Evolutionary conservation across 2,888 invertebrate genomes (phyloP).

Genomic region (Sinodicranocentrus sp.): DNA sequence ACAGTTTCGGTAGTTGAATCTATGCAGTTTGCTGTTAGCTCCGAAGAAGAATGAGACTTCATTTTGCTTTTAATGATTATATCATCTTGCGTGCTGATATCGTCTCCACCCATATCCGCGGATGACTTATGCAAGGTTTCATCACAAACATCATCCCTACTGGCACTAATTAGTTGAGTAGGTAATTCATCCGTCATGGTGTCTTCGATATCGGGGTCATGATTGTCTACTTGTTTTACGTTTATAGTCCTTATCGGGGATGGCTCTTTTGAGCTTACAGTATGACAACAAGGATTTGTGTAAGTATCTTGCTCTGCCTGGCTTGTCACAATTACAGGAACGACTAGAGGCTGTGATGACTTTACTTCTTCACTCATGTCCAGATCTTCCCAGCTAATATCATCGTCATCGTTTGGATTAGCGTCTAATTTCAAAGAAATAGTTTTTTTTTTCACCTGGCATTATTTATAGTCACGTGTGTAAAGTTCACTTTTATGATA

Average conservation of each 20-base stretch:
- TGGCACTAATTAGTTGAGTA: slow-evolving; percentile 5
- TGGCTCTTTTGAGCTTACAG: slow-evolving; percentile 15
- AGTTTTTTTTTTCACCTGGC: not conserved
- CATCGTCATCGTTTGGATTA: slow-evolving; percentile 38
- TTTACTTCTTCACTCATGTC: slow-evolving; percentile 54
- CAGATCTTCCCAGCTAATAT: slow-evolving; percentile 59
- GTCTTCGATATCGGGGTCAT: not conserved
- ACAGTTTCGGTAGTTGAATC: slow-evolving; percentile 20
- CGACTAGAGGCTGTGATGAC: slow-evolving; percentile 58
- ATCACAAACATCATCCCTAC: not conserved
- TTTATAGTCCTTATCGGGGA: slow-evolving; percentile 24
- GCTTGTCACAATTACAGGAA: slow-evolving; percentile 61
- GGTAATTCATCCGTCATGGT: not conserved
- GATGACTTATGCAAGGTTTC: no score
- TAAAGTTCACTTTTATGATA: not conserved
- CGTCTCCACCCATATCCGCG: no score
- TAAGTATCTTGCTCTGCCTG: slow-evolving; percentile 56
- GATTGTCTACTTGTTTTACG: not conserved
- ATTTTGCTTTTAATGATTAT: no score
- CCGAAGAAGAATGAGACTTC: slow-evolving; percentile 24
- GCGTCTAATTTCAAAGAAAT: not conserved
- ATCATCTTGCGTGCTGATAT: no score
- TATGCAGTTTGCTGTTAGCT: not conserved
- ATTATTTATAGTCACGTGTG: not conserved
- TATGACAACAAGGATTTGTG: slow-evolving; percentile 25